These are phyloP conservation scores for Troides helena DNA, from an alignment of 2,888 invertebrate species.

Conservation along the genomic window DNA sequence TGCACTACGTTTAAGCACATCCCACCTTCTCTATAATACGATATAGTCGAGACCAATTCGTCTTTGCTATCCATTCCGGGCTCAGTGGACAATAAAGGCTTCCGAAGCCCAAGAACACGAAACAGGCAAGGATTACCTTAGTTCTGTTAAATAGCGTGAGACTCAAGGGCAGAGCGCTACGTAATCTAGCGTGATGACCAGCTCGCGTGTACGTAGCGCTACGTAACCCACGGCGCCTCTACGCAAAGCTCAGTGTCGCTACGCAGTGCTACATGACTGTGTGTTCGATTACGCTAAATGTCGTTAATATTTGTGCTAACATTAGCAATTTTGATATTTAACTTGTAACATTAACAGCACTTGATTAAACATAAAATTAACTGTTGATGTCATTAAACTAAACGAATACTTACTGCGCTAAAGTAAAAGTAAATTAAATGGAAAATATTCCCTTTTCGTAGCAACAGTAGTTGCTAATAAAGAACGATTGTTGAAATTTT, in stretches of 20 bases:
- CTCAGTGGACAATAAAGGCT: too few species aligned
- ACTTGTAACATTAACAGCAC: background rate
- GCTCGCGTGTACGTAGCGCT: background rate
- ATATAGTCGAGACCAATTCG: too few species aligned
- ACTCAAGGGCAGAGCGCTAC: too few species aligned
- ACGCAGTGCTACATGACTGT: slow-evolving; percentile 10
- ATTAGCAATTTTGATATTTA: background rate
- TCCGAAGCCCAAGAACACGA: too few species aligned
- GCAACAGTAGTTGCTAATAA: background rate
- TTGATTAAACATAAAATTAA: background rate
- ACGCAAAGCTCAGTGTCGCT: background rate
- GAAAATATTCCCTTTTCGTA: background rate
- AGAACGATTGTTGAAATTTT: background rate
- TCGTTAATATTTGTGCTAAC: slow-evolving; percentile 3
- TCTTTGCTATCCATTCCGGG: too few species aligned
- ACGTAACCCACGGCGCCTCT: background rate
- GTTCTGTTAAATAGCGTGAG: too few species aligned
- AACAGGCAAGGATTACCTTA: too few species aligned
- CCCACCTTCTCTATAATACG: too few species aligned
- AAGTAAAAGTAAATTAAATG: background rate
- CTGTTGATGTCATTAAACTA: background rate
- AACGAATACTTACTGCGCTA: background rate
- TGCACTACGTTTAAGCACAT: too few species aligned
- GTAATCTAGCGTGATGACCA: too few species aligned
- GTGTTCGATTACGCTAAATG: slow-evolving; percentile 14